These are phyloP conservation scores for Halcyon leucocephala DNA, from an alignment of 2,797 vertebrate genomes.

Conservation along the genomic window DNA sequence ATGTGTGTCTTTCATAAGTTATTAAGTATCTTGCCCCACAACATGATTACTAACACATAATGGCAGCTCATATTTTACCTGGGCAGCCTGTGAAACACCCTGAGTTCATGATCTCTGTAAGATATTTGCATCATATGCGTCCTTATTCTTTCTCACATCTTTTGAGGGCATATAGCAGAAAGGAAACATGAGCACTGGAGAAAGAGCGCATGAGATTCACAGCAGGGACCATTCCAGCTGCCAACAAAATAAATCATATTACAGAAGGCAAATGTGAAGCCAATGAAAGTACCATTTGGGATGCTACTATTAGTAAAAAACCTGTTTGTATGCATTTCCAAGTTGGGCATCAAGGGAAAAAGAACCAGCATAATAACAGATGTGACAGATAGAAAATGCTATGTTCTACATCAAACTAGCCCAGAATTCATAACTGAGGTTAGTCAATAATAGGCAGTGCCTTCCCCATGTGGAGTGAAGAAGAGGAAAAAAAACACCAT, in stretches of 20 bases:
- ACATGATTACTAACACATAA: neutral
- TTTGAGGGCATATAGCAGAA: neutral
- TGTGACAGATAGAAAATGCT: neutral
- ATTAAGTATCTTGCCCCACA: neutral
- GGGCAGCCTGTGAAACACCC: neutral
- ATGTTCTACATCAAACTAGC: neutral
- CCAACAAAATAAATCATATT: neutral
- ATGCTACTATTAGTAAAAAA: neutral
- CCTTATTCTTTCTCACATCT: conserved; percentile 13
- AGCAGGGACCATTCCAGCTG: neutral
- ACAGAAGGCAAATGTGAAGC: neutral
- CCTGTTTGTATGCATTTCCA: neutral
- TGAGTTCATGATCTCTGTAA: neutral
- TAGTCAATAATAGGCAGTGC: neutral
- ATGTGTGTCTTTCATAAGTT: neutral
- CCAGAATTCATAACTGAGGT: neutral
- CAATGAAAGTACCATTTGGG: neutral
- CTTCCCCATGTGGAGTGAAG: neutral
- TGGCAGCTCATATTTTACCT: conserved; percentile 9
- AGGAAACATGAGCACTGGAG: neutral
- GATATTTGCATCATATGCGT: neutral
- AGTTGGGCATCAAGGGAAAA: neutral
- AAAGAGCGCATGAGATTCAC: neutral
- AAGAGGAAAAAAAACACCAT: neutral
- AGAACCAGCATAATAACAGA: neutral